These are phyloP conservation scores for Gonioctena quinquepunctata DNA, from an alignment of 1,140 invertebrate genomes.

Conservation along the genomic window DNA sequence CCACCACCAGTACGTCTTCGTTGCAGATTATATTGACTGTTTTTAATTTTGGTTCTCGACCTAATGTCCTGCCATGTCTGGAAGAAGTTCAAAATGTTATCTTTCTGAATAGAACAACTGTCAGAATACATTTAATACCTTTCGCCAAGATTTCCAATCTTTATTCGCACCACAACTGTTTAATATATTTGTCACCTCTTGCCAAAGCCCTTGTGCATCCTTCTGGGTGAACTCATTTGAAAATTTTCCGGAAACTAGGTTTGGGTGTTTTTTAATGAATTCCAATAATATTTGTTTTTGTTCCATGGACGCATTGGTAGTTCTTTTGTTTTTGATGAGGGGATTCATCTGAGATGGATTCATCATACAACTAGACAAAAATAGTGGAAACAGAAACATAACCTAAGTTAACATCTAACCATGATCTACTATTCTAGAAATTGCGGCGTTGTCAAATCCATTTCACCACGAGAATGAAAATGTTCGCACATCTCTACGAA, in stretches of 20 bases:
- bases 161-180: neutral
- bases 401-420: too few relatives aligned
- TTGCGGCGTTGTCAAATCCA: too few relatives aligned
- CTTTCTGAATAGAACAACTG: neutral
- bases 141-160: slow-evolving; percentile 1
- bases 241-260: neutral
- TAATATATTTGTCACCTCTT: neutral
- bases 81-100: neutral
- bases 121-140: neutral
- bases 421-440: too few relatives aligned
- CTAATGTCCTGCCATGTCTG: slow-evolving; percentile 7
- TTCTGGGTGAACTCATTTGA: neutral
- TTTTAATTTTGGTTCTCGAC: neutral
- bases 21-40: neutral
- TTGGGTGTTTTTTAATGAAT: slow-evolving; percentile 4
- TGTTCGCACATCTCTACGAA: too few relatives aligned
- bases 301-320: neutral
- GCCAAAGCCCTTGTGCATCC: neutral
- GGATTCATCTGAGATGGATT: too few relatives aligned
- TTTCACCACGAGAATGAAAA: too few relatives aligned
- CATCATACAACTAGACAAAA: too few relatives aligned
- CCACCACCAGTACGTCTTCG: neutral
- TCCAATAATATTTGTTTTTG: neutral
- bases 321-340: neutral
- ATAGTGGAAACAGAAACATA: too few relatives aligned